Conservation (phyloP, 1,140 invertebrate species). For the Venturia canescens region DNA sequence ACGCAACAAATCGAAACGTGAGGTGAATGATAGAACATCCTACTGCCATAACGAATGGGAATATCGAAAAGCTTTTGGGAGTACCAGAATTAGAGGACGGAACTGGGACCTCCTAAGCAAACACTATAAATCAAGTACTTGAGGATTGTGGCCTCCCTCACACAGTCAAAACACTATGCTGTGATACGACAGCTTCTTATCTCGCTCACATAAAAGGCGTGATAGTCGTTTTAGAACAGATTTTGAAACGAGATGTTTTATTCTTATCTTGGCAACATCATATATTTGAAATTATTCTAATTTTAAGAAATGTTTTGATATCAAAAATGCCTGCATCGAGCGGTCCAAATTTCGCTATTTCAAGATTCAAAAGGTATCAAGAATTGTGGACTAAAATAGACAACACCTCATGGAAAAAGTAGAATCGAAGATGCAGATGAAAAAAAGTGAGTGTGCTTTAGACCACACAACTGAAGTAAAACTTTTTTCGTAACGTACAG, state of each 20-base stretch:
- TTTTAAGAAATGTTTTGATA: constrained; percentile 50
- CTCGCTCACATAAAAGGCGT: constrained; percentile 47
- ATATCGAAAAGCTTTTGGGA: constrained; percentile 49
- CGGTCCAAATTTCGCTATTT: constrained; percentile 47
- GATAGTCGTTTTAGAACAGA: no score
- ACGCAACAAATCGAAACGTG: constrained; percentile 37
- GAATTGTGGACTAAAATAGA: no score
- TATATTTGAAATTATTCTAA: constrained; percentile 53
- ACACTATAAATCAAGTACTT: no score
- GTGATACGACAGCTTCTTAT: constrained; percentile 51
- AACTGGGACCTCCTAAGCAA: constrained; percentile 48
- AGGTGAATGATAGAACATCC: constrained; percentile 47
- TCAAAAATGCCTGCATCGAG: constrained; percentile 41
- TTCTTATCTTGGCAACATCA: constrained; percentile 52
- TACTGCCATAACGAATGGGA: no score
- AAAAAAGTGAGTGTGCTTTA: no score
- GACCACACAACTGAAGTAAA: background rate
- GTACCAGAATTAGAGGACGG: constrained; percentile 49
- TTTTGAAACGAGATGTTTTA: constrained; percentile 45
- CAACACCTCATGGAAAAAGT: no score
- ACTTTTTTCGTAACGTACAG: no score
- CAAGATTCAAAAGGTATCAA: constrained; percentile 40
- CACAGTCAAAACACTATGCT: constrained; percentile 46
- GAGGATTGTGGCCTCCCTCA: constrained; percentile 20
- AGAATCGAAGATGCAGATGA: no score